Conservation (phyloP, 2,797 vertebrate genomes). For the Centroberyx gerrardi region DNA sequence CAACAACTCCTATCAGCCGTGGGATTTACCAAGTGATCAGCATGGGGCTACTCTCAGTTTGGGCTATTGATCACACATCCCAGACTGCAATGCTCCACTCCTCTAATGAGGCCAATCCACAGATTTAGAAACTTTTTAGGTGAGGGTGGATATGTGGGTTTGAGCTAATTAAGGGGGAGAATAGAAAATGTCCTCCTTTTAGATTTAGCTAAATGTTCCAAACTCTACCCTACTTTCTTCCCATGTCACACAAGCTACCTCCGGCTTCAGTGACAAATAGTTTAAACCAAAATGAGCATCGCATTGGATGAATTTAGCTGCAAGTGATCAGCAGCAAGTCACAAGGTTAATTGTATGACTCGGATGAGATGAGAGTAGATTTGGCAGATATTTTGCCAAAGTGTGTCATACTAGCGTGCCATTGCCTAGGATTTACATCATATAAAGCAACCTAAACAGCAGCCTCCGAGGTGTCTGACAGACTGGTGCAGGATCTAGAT, state of each 20-base stretch:
- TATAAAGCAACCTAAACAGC: constrained; percentile 5
- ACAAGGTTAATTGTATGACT: constrained; percentile 58
- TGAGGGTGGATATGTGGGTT: constrained; percentile 70
- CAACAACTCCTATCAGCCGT: constrained; percentile 77
- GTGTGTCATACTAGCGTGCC: background rate
- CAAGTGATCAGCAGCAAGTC: constrained; percentile 49
- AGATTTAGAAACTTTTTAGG: constrained; percentile 78
- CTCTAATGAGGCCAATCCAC: constrained; percentile 78
- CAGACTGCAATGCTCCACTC: constrained; percentile 54
- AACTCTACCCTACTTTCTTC: constrained; percentile 79
- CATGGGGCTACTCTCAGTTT: constrained; percentile 66
- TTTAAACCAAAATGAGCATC: constrained; percentile 65
- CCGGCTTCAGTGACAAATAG: constrained; percentile 66
- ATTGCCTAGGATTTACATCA: constrained; percentile 63
- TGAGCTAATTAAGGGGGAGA: constrained; percentile 77
- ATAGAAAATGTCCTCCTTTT: constrained; percentile 69
- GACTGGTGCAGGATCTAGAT: constrained; percentile 35
- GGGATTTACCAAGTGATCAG: constrained; percentile 80
- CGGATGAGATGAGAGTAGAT: constrained; percentile 32
- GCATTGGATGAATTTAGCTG: constrained; percentile 71
- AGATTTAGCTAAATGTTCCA: constrained; percentile 53
- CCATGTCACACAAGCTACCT: constrained; percentile 67
- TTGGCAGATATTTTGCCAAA: constrained; percentile 20
- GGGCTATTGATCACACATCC: constrained; percentile 77
- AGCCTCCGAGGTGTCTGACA: constrained; percentile 47